Evolutionary conservation across 2,888 invertebrate genomes (phyloP), one percentile per base, ranked within the genome.

Genomic region (Hyalella azteca): DNA sequence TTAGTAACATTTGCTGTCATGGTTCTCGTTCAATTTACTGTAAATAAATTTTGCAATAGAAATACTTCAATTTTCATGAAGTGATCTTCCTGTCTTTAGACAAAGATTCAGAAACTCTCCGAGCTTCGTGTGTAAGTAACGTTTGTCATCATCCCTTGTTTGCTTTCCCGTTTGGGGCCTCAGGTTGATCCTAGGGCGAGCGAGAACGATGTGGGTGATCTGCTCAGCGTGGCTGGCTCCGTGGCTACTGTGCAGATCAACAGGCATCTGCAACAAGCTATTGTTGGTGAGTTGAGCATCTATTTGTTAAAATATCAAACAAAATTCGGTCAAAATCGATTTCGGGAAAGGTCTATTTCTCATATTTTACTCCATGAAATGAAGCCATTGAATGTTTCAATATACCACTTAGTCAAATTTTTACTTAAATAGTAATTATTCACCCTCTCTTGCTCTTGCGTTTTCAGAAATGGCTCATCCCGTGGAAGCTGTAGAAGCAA

Each of bases 391-490:
- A n/a, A 4, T 49, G 49, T 9, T 49, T 49, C 15, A 15, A 45
- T 45, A 45, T 7, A 15, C 3, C 19, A 15, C 45, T 45, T 45
- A 19, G 11, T 1, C 45, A 45, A 45, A 45, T 19, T 15, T 11
- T 3, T 15, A 1, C 19, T 45, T 45, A 45, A 19, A 11, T 45
- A 19, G 45, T 3, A 15, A 45, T 45, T 11, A 3, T 45, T 11
- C 19, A 15, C 45, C 3, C 11, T 3, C 11, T 3, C 19, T 45
- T 45, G 45, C 19, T 45, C 13, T 45, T 1, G 45, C 11, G 19
- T 45, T 36, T 66, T 22, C 66, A 66, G 66, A 66, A 66, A 66
- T 66, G 66, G 66, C 66, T 22, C 66, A 66, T 19, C 66, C 66
- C 7, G 66, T 66, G 36, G 66, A 66, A 13, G 66, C 66, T 5